Conservation (phyloP, 2,797 vertebrate species). For the Crocodylus rhombifer region DNA sequence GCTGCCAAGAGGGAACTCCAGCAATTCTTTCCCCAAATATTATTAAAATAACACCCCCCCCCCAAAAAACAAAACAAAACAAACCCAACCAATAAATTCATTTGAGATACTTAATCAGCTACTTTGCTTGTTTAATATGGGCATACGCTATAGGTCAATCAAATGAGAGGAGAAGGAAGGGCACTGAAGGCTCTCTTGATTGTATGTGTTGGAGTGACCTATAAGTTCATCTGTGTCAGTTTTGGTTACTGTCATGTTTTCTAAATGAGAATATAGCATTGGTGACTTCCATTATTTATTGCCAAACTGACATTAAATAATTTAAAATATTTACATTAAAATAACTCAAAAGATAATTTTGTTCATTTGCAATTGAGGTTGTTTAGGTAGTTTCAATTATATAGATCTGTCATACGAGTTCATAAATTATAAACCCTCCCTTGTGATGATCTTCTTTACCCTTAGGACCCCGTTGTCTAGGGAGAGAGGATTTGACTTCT, state of each 20-base stretch:
- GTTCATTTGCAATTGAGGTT: background rate
- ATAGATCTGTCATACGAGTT: background rate
- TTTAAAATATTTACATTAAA: background rate
- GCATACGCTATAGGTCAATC: background rate
- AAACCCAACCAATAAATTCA: background rate
- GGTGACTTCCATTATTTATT: background rate
- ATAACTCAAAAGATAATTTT: background rate
- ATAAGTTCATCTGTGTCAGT: accelerated
- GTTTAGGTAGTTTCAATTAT: background rate
- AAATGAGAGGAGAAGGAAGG: background rate
- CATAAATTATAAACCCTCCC: background rate
- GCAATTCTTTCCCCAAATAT: background rate
- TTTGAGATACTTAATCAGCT: background rate
- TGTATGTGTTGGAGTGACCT: background rate
- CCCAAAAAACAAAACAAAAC: too few species aligned
- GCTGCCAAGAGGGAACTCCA: background rate
- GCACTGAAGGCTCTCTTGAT: background rate
- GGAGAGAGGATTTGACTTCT: background rate
- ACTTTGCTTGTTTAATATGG: background rate
- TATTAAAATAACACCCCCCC: background rate
- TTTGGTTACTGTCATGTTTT: accelerated
- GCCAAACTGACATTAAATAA: background rate
- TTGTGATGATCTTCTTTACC: background rate
- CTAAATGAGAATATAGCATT: background rate
- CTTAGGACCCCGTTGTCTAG: background rate